Evolutionary conservation across 1,140 invertebrate genomes (phyloP).

Genomic region (Parapsyche elsis): DNA sequence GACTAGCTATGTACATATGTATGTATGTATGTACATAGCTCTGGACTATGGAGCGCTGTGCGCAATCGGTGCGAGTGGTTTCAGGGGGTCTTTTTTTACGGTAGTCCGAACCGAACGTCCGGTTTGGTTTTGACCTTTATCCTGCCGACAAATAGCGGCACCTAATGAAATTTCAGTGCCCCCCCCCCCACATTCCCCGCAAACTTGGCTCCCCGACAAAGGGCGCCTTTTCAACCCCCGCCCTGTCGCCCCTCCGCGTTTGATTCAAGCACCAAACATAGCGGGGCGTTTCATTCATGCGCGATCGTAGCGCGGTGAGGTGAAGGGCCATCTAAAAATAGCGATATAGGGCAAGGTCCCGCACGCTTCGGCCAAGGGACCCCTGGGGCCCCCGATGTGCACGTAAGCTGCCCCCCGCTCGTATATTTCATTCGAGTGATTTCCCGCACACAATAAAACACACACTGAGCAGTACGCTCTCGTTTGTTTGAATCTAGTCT

Average conservation of each 20-base stretch:
- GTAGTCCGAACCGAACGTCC: slow-evolving; percentile 5
- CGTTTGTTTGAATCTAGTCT: no score
- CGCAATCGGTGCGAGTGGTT: not conserved
- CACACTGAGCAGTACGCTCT: no score
- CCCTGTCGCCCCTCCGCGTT: not conserved
- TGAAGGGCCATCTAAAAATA: slow-evolving; percentile 47
- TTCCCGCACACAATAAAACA: no score
- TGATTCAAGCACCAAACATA: slow-evolving; percentile 37
- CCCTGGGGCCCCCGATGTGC: not conserved
- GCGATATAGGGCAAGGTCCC: slow-evolving; percentile 46
- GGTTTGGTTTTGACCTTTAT: slow-evolving; percentile 9
- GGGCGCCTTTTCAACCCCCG: not conserved
- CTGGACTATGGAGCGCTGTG: not conserved
- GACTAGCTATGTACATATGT: no score
- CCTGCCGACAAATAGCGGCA: not conserved
- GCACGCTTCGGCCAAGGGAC: not conserved
- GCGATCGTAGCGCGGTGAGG: slow-evolving; percentile 33
- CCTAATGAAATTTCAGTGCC: not conserved
- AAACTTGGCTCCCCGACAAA: not conserved
- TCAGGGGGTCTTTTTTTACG: not conserved
- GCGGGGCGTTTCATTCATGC: slow-evolving; percentile 46
- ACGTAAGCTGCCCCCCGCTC: not conserved
- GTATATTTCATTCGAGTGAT: not conserved
- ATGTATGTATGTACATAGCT: no score
- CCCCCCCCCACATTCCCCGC: not conserved